Evolutionary conservation across 2,888 invertebrate species (phyloP).

Genomic region (Hymenopus coronatus): DNA sequence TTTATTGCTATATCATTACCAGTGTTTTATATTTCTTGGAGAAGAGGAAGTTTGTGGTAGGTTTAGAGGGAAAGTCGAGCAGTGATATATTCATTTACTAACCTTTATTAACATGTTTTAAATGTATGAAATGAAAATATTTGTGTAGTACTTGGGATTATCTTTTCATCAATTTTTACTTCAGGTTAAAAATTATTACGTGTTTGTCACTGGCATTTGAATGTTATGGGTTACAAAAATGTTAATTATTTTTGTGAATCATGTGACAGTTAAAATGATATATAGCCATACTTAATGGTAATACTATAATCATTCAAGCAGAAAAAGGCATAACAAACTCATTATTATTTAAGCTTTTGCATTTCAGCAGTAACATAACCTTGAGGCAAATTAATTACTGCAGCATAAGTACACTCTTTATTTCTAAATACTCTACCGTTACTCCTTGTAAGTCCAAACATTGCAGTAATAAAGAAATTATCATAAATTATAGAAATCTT

Average conservation of each 20-base stretch:
- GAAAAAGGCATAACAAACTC: not conserved
- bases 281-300: not conserved
- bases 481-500: not conserved
- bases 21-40: slow-evolving; percentile 1
- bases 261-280: not conserved
- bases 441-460: not conserved
- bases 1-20: slow-evolving; percentile 3
- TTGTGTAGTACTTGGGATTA: not conserved
- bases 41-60: not conserved
- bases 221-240: not conserved
- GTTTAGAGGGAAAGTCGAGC: not conserved
- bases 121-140: slow-evolving; percentile 2
- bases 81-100: not conserved
- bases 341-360: not conserved
- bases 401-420: not conserved
- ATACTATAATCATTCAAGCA: not conserved
- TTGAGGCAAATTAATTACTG: not conserved
- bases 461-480: not conserved
- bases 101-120: not conserved
- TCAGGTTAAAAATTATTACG: not conserved
- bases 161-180: not conserved
- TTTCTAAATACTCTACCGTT: not conserved
- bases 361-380: not conserved
- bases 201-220: not conserved
- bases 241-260: not conserved